These are phyloP conservation scores for Drosophila bipectinata DNA, from an alignment of 1,140 invertebrate species.

Conservation along the genomic window DNA sequence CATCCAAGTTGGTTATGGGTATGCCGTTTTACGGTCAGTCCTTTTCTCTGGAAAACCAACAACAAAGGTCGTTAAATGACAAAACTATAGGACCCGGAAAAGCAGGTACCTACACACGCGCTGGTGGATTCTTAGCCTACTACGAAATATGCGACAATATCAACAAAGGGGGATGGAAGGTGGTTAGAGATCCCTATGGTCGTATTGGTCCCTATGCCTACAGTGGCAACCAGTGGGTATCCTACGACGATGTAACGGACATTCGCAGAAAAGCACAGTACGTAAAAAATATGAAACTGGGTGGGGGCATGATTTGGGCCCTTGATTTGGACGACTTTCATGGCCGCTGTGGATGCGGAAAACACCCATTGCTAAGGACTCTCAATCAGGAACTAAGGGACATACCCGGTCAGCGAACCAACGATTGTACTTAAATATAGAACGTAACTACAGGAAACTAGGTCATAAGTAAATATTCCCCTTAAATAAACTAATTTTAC, in stretches of 20 bases:
- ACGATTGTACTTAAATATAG: constrained; percentile 77
- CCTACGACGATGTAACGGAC: constrained; percentile 90
- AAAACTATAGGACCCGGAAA: constrained; percentile 90
- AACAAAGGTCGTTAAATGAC: constrained; percentile 87
- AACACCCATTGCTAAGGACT: constrained; percentile 85
- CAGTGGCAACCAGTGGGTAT: constrained; percentile 91
- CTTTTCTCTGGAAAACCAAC: constrained; percentile 88
- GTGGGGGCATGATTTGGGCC: constrained; percentile 93
- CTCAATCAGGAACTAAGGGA: constrained; percentile 86
- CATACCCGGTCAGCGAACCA: constrained; percentile 83
- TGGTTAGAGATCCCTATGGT: constrained; percentile 87
- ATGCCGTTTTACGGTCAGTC: constrained; percentile 94
- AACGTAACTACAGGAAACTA: background rate
- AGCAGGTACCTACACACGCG: constrained; percentile 91
- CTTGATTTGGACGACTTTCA: constrained; percentile 91
- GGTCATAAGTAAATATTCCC: no score
- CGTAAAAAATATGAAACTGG: constrained; percentile 86
- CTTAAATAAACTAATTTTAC: no score
- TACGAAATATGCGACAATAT: constrained; percentile 91
- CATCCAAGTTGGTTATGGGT: constrained; percentile 91
- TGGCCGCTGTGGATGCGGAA: constrained; percentile 87
- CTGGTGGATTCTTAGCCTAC: constrained; percentile 92
- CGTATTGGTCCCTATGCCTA: constrained; percentile 90
- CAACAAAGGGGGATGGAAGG: constrained; percentile 87
- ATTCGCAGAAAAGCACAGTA: constrained; percentile 86